Base-by-base conservation (phyloP, 2,113 vertebrate species). In the Percina caprodes region DNA sequence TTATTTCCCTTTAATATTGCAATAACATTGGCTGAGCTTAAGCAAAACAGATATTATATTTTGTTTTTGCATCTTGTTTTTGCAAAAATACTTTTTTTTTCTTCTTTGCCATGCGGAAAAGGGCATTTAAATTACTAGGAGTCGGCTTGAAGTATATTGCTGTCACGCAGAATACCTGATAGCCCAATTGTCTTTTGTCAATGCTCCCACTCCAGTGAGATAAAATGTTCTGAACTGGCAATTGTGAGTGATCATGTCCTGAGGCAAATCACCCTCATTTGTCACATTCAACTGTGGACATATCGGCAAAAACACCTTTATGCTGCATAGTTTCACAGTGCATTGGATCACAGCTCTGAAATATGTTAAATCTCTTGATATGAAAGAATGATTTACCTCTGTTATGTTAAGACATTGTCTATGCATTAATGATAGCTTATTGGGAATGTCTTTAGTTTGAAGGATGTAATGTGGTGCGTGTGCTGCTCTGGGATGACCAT, bases 231-330 rank as follows among this genome's bases (percentile, higher is more conserved):
- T 48, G 24, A 86, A 74, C 46, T 69, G 56, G 68, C 71, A 76
- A 48, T 74, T 69, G 76, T 69, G 82, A 72, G 69, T 61, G 74
- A 87, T 87, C 60, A 39, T 63, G 80, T 74, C 83, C 68, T n/a
- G 70, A 71, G 62, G 77, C 69, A 86, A 86, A 84, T 82, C 67
- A 55, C 73, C 51, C 60, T 62, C 77, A 83, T 88, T 85, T 84
- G 71, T 85, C 69, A 61, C 48, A 54, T 55, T 42, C 56, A 30
- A 4, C 74, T 12, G 63, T 48, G 79, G 59, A 82, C 61, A 24
- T 69, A 74, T 78, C 30, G 4, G 33, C 42, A 46, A 58, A 79
- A 82, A 80, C 72, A 78, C 59, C 69, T 84, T 69, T 80, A 70
- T 5, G 59, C 61, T 82, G 69, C 71, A 65, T 76, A 78, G 51